Percentiles rank a stretch among this genome's conserved stretches.
Evolutionary conservation across 2,113 vertebrate genomes (phyloP).

Genomic region (Oxyruncus cristatus): DNA sequence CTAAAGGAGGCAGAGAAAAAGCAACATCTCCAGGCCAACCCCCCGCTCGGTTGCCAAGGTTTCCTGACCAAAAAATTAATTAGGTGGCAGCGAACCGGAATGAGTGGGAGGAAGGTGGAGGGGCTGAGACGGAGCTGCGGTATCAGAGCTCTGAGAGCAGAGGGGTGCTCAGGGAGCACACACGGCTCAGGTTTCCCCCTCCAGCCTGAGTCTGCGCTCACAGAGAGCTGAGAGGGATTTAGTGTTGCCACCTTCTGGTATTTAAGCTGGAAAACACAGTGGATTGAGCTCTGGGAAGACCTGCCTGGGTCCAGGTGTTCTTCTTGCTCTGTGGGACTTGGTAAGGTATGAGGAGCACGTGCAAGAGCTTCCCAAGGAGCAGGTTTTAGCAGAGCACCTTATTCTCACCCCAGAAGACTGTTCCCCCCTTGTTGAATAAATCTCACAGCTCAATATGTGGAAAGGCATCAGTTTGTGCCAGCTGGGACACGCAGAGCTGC

Average conservation of each 20-base stretch:
- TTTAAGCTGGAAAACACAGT: background rate
- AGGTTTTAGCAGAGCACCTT: background rate
- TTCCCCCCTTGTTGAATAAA: fast-evolving
- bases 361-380: background rate
- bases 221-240: background rate
- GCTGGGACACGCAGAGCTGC: background rate
- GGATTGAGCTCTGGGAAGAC: background rate
- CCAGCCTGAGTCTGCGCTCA: background rate
- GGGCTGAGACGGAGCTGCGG: fast-evolving
- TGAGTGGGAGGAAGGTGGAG: background rate
- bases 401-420: background rate
- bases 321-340: background rate
- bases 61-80: background rate
- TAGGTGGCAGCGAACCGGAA: background rate
- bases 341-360: background rate
- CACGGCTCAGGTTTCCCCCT: background rate
- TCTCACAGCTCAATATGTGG: background rate
- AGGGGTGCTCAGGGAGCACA: background rate
- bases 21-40: background rate
- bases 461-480: background rate
- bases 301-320: background rate
- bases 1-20: background rate
- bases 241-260: background rate
- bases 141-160: background rate
- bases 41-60: background rate